Evolutionary conservation across 2,113 vertebrate genomes (phyloP), one percentile per base, ranked within the genome.

Genomic region (Lucifuga dentata): DNA sequence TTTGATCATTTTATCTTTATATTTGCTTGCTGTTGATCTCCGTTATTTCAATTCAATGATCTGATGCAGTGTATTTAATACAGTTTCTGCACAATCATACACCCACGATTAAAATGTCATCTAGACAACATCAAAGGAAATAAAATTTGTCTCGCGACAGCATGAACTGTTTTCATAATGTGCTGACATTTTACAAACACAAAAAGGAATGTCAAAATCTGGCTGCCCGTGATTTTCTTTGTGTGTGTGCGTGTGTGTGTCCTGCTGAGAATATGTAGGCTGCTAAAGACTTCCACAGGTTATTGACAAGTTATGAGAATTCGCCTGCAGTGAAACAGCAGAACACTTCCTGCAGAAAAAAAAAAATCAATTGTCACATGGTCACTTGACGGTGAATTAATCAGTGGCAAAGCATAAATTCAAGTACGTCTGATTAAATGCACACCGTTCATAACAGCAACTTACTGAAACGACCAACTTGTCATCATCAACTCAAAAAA

Each of bases 101-200:
- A 2, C 48, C 8, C 16, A 11, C 20, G 20, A 62, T 58, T 73
- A 0, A 45, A 69, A 69, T 50, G 17, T 15, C 26, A 19, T 26
- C 50, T 8, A 50, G 36, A 67, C 15, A 49, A 40, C n/a, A 55
- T n/a, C 11, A 57, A 33, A 50, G 43, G 33, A 35, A 67, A 49
- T 23, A 39, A 12, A 65, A 72, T 71, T 17, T n/a, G n/a, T n/a
- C n/a, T n/a, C n/a, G n/a, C n/a, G n/a, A 52, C 36, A 63, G 32
- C 2, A 8, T 46, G 12, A 52, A 53, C 32, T 69, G 39, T 60
- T 57, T 73, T 24, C 49, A 41, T 46, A 65, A 66, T 51, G 39
- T 61, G 55, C 57, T 57, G 32, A 61, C 45, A 43, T 78, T 67
- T 71, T 67, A 24, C 52, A 79, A 79, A 38, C 51, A 45, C 41